Conservation (phyloP, 2,888 invertebrate species). For the Troilus luridus region DNA sequence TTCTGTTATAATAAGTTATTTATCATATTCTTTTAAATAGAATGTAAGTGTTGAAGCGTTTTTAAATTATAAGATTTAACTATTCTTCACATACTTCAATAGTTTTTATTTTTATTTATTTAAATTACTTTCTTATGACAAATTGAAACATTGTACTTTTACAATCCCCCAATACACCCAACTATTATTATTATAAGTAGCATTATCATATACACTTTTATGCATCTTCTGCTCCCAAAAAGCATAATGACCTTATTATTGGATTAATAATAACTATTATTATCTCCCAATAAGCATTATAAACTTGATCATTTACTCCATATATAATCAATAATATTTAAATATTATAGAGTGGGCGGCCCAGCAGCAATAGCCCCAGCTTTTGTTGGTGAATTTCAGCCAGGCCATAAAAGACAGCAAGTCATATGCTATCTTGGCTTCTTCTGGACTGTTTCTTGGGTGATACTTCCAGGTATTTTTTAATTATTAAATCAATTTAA, state of each 20-base stretch:
- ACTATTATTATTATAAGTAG: not conserved
- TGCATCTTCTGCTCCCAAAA: not conserved
- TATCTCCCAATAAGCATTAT: not conserved
- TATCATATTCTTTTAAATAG: too few relatives aligned
- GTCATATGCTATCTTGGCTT: conserved; percentile 77
- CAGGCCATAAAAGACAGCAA: conserved; percentile 73
- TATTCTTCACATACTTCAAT: too few relatives aligned
- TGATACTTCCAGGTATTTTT: conserved; percentile 73
- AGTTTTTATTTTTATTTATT: too few relatives aligned
- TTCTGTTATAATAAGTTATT: too few relatives aligned
- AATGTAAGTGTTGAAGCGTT: too few relatives aligned
- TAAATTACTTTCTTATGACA: not conserved
- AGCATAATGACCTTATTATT: not conserved
- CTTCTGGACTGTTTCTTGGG: conserved; percentile 77
- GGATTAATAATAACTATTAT: not conserved
- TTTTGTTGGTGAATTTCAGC: conserved; percentile 79
- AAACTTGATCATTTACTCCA: not conserved
- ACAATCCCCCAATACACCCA: not conserved
- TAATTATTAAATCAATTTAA: not conserved
- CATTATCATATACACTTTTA: not conserved
- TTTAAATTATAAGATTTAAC: too few relatives aligned
- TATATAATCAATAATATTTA: not conserved
- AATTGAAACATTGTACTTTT: not conserved
- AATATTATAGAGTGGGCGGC: conserved; percentile 70
- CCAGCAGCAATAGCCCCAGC: conserved; percentile 76